These are phyloP conservation scores for Lepus timidus DNA, from an alignment of 2,113 vertebrate species.

Conservation along the genomic window DNA sequence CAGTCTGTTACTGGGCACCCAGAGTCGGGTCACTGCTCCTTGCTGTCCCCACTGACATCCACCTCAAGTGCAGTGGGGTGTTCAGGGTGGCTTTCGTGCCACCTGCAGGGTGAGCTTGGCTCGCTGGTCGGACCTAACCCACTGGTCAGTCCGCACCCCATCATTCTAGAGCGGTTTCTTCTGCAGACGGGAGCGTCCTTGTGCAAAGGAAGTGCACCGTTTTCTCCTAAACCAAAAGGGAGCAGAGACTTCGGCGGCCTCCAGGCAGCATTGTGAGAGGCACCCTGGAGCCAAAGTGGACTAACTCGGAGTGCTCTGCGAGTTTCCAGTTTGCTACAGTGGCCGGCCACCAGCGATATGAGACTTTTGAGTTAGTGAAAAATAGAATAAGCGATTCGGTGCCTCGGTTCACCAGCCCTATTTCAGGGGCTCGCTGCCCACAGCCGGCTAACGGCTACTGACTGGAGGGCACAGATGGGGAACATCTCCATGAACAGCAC, in stretches of 20 bases:
- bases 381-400: slow-evolving; percentile 29
- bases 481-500: neutral
- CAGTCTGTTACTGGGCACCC: neutral
- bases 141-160: neutral
- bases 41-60: neutral
- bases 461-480: neutral
- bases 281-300: neutral
- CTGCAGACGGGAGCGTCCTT: neutral
- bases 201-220: neutral
- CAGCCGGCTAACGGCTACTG: neutral
- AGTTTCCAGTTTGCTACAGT: neutral
- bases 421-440: slow-evolving; percentile 35
- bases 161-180: slow-evolving; percentile 35
- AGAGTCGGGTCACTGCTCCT: neutral
- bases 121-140: neutral
- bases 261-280: neutral
- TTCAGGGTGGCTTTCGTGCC: neutral
- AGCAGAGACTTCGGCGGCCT: neutral
- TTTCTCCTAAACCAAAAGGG: neutral
- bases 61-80: neutral
- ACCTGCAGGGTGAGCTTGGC: neutral
- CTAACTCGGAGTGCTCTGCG: neutral
- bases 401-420: slow-evolving; percentile 9
- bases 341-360: neutral
- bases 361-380: neutral